Evolutionary conservation across 2,888 invertebrate genomes (phyloP), one percentile per base, ranked within the genome.

Genomic region (Bursaphelenchus okinawaensis): DNA sequence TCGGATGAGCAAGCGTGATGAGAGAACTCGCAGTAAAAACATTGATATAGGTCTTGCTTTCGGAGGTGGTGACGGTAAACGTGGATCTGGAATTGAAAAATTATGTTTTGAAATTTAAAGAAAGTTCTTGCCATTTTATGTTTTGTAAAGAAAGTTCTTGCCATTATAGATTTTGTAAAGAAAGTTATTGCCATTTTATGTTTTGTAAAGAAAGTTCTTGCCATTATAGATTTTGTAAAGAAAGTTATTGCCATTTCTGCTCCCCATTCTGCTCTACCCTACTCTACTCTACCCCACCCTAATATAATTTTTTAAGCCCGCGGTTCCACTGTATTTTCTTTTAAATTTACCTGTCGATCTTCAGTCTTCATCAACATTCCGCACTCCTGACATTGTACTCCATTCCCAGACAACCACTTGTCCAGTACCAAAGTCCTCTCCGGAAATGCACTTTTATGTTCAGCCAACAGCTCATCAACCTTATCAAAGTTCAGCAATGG

Each of bases 1-100:
- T 75, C 75, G 16, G 71, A 71, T 12, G 72, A 72, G 54, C 76
- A 76, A 16, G 75, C 74, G 52, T 75, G 71, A 56, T 75, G 75
- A 19, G 73, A 60, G 65, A 74, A 75, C 20, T 75, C 74, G 66
- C 75, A 75, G 16, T 68, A 62, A 1, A 75, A 74, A 60, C 75
- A 75, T 59, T 75, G 71, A 56, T 72, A 75, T 19, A 75, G 68
- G 6, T 70, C 65, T n/a, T 68, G 67, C 64, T 75, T 74, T 24
- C 70, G 70, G 56, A 75, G 60, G 64, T 75, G 75, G 40, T 76
- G 74, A 19, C 75, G 72, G 28, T 75, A 75, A 9, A 75, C 75
- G 62, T 75, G 75, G 26, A 75, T 76, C 69, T 74, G 59, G 8
- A 71, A 60, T 22, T 40, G 56, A 19, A 52, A 4, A 24, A 12